These are phyloP conservation scores for Henicopernis longicauda DNA, from an alignment of 2,113 vertebrate genomes.

Conservation along the genomic window DNA sequence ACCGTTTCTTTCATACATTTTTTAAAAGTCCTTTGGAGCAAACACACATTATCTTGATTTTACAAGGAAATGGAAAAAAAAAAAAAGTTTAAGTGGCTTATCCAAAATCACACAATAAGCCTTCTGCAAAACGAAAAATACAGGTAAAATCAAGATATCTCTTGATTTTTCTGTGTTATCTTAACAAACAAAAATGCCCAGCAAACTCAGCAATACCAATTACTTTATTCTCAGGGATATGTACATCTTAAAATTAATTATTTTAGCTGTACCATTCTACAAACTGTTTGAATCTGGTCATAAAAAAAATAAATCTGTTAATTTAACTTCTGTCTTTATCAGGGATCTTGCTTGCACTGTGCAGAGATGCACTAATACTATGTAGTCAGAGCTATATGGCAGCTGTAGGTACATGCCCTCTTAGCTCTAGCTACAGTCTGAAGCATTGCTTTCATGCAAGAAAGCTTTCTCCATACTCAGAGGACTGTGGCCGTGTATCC, in stretches of 20 bases:
- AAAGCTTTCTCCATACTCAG: background rate
- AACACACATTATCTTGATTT: background rate
- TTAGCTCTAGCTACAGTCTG: background rate
- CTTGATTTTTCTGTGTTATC: background rate
- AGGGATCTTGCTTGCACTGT: background rate
- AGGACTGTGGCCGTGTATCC: background rate
- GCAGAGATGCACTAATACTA: background rate
- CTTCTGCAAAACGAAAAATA: background rate
- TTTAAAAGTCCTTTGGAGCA: background rate
- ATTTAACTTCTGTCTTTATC: background rate
- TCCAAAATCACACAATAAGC: background rate
- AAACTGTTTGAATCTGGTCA: background rate
- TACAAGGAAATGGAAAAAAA: background rate
- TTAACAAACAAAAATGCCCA: background rate
- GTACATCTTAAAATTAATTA: background rate
- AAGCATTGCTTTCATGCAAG: background rate
- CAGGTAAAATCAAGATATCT: background rate
- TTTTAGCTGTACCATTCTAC: background rate
- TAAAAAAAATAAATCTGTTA: background rate
- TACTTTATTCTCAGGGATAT: background rate
- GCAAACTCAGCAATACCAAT: background rate
- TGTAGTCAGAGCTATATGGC: background rate
- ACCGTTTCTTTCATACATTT: background rate
- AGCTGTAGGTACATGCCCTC: background rate
- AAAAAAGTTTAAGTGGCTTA: background rate